These are phyloP conservation scores for Dicyrtomina minuta DNA, from an alignment of 2,888 invertebrate species.

Conservation along the genomic window DNA sequence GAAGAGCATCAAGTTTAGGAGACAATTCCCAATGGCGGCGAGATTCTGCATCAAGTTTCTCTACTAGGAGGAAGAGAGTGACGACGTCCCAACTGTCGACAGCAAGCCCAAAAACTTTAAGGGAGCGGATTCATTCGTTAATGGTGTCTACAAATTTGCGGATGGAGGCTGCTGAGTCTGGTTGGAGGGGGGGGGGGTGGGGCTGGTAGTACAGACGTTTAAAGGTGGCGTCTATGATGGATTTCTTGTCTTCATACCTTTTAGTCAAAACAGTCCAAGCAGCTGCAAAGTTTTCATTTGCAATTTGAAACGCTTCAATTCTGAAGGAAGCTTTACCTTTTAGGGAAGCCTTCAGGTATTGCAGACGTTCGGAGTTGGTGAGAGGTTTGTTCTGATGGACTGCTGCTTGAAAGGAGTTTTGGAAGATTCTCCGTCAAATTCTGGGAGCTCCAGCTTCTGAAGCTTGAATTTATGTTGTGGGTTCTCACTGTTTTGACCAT, in stretches of 20 bases:
- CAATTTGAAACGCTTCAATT: too few species aligned
- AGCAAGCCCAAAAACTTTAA: neutral
- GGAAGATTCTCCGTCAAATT: constrained; percentile 27
- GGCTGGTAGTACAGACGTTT: constrained; percentile 8
- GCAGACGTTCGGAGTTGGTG: constrained; percentile 11
- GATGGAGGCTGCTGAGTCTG: neutral
- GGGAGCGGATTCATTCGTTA: neutral
- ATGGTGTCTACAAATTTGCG: constrained; percentile 7
- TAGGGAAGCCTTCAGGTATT: constrained; percentile 28
- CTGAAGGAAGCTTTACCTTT: constrained; percentile 14
- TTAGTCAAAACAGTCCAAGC: too few species aligned
- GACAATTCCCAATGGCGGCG: constrained; percentile 2
- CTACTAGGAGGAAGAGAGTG: neutral
- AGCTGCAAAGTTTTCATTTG: too few species aligned
- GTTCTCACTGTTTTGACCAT: too few species aligned
- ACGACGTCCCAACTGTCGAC: neutral
- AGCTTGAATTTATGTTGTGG: constrained; percentile 25
- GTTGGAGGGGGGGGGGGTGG: neutral
- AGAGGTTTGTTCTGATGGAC: constrained; percentile 11
- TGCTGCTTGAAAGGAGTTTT: constrained; percentile 25
- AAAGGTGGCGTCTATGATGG: constrained; percentile 17
- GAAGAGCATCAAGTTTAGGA: neutral
- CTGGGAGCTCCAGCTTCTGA: constrained; percentile 19
- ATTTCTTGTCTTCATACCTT: too few species aligned
- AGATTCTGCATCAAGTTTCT: constrained; percentile 10